These are phyloP conservation scores for Alligator sinensis DNA, from an alignment of 2,113 vertebrate species.

Conservation along the genomic window DNA sequence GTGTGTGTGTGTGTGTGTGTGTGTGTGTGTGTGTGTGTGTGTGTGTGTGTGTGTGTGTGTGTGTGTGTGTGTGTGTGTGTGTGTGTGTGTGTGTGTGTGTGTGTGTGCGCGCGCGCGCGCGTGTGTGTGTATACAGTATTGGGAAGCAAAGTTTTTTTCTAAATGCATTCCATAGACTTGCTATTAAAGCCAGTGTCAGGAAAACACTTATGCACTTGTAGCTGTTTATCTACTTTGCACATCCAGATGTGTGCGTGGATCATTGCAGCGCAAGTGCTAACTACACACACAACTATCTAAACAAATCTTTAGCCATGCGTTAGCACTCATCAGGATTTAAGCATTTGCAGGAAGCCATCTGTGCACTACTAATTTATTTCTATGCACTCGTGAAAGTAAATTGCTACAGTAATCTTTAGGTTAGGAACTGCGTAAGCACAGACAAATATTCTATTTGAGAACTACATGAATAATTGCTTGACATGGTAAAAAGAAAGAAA, in stretches of 20 bases:
- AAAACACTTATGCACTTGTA: fast-evolving
- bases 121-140: background rate
- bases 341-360: background rate
- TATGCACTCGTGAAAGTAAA: background rate
- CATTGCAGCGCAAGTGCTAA: background rate
- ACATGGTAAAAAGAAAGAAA: background rate
- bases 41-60: background rate
- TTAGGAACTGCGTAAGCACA: background rate
- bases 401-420: background rate
- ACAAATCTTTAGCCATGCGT: background rate
- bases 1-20: background rate
- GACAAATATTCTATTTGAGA: background rate
- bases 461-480: background rate
- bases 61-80: background rate
- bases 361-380: background rate
- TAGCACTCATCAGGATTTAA: background rate
- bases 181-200: background rate
- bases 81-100: background rate
- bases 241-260: background rate
- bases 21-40: background rate
- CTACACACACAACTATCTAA: background rate
- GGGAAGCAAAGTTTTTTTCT: background rate
- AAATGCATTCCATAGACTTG: background rate
- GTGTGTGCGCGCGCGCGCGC: background rate
- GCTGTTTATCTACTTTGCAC: background rate